Conservation (phyloP, 2,113 vertebrate species). For the Oryctolagus cuniculus region DNA sequence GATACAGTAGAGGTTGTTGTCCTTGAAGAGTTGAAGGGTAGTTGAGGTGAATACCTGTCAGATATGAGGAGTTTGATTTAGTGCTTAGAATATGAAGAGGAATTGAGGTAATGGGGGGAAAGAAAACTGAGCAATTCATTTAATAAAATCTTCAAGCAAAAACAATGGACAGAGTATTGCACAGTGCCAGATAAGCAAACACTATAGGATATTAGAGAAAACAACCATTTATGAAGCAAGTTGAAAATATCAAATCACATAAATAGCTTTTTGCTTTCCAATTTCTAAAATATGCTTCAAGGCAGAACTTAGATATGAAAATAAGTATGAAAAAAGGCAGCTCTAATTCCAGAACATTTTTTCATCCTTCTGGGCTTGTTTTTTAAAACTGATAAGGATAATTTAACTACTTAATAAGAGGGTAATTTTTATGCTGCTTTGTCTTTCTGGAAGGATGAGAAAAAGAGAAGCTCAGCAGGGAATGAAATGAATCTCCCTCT, state of each 20-base stretch:
- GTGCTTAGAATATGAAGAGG: background rate
- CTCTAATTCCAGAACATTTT: slow-evolving; percentile 24
- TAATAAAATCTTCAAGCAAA: background rate
- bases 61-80: background rate
- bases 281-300: slow-evolving; percentile 38
- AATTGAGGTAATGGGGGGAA: background rate
- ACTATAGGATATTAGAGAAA: background rate
- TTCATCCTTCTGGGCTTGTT: background rate
- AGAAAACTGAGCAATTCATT: background rate
- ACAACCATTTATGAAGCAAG: background rate
- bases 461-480: slow-evolving; percentile 29
- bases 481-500: slow-evolving; percentile 40
- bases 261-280: slow-evolving; percentile 1
- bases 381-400: background rate
- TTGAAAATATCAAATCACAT: slow-evolving; percentile 8
- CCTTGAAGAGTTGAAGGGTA: background rate
- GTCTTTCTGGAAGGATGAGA: slow-evolving; percentile 57
- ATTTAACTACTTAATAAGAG: slow-evolving; percentile 20
- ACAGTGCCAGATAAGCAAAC: background rate
- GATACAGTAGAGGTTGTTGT: background rate
- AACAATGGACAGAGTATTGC: background rate
- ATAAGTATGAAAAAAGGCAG: background rate
- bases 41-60: background rate
- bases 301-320: background rate
- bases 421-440: slow-evolving; percentile 45